Conservation (phyloP, 2,113 vertebrate genomes). For the Dicaeum eximium region DNA sequence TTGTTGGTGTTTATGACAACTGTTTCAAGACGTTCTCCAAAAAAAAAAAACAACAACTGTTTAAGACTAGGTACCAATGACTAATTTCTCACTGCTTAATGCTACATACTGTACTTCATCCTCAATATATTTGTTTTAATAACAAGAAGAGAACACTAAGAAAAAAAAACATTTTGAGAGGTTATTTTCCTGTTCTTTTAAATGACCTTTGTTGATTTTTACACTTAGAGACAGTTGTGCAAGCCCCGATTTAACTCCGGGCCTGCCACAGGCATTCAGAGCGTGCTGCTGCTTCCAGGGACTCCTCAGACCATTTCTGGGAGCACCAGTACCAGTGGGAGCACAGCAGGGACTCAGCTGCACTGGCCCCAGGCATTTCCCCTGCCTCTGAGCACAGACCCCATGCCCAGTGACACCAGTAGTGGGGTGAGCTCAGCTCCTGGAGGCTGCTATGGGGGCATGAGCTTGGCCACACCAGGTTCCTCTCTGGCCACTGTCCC, state of each 20-base stretch:
- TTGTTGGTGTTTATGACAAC: constrained; percentile 76
- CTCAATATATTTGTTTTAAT: neutral
- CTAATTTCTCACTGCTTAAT: constrained; percentile 17
- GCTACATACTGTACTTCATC: neutral
- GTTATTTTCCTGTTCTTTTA: neutral
- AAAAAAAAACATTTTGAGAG: neutral
- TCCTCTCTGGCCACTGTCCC: neutral
- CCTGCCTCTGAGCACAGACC: neutral
- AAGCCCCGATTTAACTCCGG: neutral
- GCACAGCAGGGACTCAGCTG: neutral
- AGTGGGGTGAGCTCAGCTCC: neutral
- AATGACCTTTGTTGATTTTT: neutral
- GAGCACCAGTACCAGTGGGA: neutral
- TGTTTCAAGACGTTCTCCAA: constrained; percentile 60
- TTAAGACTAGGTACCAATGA: neutral
- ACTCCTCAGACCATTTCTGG: accelerated
- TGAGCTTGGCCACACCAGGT: accelerated
- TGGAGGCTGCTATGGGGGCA: neutral
- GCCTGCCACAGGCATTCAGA: neutral
- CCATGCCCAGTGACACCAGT: neutral
- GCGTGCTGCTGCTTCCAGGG: neutral
- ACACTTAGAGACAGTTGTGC: neutral
- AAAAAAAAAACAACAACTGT: constrained; percentile 5
- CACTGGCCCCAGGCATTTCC: accelerated
- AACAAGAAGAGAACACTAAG: neutral